Percentiles rank a stretch among this genome's conserved stretches.
Evolutionary conservation across 2,797 vertebrate species (phyloP).

Genomic region (Gallinago solitaria): DNA sequence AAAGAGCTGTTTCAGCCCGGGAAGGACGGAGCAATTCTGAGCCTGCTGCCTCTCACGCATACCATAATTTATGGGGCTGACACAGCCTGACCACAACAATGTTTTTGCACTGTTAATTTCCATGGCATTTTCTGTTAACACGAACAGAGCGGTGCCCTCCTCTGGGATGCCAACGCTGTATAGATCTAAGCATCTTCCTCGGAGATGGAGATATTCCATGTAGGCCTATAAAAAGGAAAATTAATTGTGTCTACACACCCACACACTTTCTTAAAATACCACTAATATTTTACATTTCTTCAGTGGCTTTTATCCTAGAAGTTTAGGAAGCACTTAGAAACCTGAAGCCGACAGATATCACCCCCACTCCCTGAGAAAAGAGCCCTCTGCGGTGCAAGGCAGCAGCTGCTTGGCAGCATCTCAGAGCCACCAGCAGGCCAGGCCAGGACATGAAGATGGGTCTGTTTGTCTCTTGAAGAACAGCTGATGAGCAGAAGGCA

Average conservation of each 20-base stretch:
- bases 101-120: constrained; percentile 26
- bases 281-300: constrained; percentile 62
- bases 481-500: constrained; percentile 53
- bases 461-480: constrained; percentile 16
- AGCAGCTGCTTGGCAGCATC: background rate
- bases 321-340: constrained; percentile 35
- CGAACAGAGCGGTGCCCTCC: background rate
- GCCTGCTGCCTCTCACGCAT: background rate
- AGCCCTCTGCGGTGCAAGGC: background rate
- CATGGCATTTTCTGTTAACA: constrained; percentile 13
- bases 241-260: constrained; percentile 67
- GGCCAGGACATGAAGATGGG: background rate
- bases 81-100: constrained; percentile 22
- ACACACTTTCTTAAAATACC: constrained; percentile 54
- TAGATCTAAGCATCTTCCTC: background rate
- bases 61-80: background rate
- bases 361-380: background rate
- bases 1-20: background rate
- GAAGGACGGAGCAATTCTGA: background rate
- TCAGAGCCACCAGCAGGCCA: background rate
- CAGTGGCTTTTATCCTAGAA: constrained; percentile 28
- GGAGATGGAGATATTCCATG: constrained; percentile 1
- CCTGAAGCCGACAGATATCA: background rate
- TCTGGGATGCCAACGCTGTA: background rate
- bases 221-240: constrained; percentile 58